A percentile compares a stretch with the other conserved stretches of the same genome.
phyloP scores from a whole-genome alignment of 2,888 invertebrate genomes.

The Hylaea fasciaria region DNA sequence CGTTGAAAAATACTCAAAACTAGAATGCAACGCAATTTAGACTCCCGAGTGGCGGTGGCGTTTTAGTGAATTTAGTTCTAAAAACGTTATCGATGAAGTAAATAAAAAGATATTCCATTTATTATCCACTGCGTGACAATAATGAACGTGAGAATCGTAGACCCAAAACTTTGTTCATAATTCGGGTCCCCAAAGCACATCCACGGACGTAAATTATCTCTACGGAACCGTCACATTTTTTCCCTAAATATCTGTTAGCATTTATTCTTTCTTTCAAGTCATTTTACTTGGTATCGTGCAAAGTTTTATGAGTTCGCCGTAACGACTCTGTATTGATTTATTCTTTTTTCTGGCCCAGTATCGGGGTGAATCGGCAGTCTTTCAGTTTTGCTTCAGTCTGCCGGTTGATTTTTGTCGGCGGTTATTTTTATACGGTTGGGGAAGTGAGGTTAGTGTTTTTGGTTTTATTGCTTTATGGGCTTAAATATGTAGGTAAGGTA shows the following conservation, averaged over 20 bases:
- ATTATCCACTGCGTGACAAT: slow-evolving; percentile 3
- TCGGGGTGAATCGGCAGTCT: slow-evolving; percentile 48
- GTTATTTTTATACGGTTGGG: slow-evolving; percentile 12
- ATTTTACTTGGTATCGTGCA: slow-evolving; percentile 62
- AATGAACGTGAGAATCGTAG: slow-evolving; percentile 1
- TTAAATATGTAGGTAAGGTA: background rate
- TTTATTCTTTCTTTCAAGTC: slow-evolving; percentile 51
- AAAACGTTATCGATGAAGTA: too few species aligned
- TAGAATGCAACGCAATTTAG: too few species aligned
- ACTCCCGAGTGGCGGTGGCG: too few species aligned
- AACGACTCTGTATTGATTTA: slow-evolving; percentile 58
- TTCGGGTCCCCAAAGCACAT: slow-evolving; percentile 4
- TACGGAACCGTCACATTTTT: slow-evolving; percentile 51
- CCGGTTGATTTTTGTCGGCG: slow-evolving; percentile 44
- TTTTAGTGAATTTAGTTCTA: too few species aligned
- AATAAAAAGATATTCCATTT: too few species aligned
- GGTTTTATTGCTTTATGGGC: background rate
- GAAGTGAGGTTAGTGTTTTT: slow-evolving; percentile 15
- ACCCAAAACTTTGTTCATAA: slow-evolving; percentile 18
- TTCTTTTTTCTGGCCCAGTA: slow-evolving; percentile 53
- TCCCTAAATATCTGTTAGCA: slow-evolving; percentile 34
- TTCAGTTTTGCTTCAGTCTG: slow-evolving; percentile 55
- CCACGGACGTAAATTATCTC: slow-evolving; percentile 3
- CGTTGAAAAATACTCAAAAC: too few species aligned
- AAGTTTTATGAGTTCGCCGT: slow-evolving; percentile 66